Evolutionary conservation across 2,113 vertebrate genomes (phyloP), one percentile per base, ranked within the genome.

Genomic region (Romanogobio albipinnatus): DNA sequence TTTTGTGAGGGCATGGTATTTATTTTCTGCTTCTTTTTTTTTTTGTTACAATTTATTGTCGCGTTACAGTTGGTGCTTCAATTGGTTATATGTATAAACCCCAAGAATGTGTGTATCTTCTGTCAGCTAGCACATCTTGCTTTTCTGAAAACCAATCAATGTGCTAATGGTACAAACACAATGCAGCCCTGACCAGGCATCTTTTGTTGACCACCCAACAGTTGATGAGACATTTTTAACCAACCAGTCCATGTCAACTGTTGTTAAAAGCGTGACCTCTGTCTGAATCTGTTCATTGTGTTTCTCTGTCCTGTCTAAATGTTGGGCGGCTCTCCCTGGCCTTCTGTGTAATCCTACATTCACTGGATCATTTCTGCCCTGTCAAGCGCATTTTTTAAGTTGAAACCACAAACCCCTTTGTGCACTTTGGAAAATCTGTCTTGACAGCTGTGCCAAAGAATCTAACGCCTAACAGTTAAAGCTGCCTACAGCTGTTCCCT

Each of bases 281-380:
- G 77, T 78, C 22, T 51, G 7, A 36, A 84, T 74, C 39, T 39
- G 29, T 24, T 77, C 80, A 82, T 81, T 88, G 85, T 87, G 78
- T 74, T 49, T 51, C 45, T 13, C 84, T 58, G 47, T 85, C 62
- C 64, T 47, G 19, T 58, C 71, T 80, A 66, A 84, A 59, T 22
- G 70, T 80, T 81, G 10, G 62, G 76, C 66, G 58, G 29, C 39
- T 76, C 86, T 87, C 76, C 66, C 62, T 79, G 59, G 79, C 70
- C n/a, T 22, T 29, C 58, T 9, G 11, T 85, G 84, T 86, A 88
- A 89, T 86, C 85, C 84, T 51, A 81, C 39, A 87, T 88, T 85
- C 88, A 85, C 26, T 68, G 79, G 83, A 89, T 89, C 86, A 26
- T 89, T 88, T 88, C 86, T 89, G 87, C 87, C 85, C 76, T 85